A percentile compares a stretch with the other conserved stretches of the same genome.
These are phyloP conservation scores for Panzeria rudis DNA, from an alignment of 2,888 invertebrate species.

Conservation along the genomic window DNA sequence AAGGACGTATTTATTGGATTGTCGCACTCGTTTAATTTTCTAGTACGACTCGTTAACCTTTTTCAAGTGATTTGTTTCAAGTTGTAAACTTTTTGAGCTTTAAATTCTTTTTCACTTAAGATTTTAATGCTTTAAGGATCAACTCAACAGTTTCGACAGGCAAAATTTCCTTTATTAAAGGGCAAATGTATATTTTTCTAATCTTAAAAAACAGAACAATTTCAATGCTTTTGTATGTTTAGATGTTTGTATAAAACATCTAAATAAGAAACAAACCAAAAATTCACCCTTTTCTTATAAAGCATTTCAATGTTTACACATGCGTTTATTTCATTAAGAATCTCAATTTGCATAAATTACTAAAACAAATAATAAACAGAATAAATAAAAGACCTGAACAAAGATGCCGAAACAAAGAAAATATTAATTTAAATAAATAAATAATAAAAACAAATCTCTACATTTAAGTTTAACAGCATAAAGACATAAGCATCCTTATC, in stretches of 20 bases:
- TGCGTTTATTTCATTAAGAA: constrained; percentile 45
- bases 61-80: too few species aligned
- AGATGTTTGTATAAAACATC: too few species aligned
- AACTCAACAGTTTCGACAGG: too few species aligned
- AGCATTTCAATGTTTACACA: constrained; percentile 22
- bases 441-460: constrained; percentile 5
- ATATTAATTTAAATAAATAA: constrained; percentile 42
- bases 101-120: too few species aligned
- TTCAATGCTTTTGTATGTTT: too few species aligned
- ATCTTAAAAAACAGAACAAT: neutral
- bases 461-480: neutral
- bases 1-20: too few species aligned
- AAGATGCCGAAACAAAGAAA: neutral
- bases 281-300: neutral
- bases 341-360: constrained; percentile 60
- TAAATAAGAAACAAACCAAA: neutral
- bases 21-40: too few species aligned
- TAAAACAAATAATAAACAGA: constrained; percentile 49
- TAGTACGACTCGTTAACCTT: too few species aligned
- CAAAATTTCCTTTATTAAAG: too few species aligned
- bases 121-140: too few species aligned
- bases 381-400: neutral
- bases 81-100: too few species aligned
- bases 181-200: too few species aligned
- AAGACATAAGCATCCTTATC: constrained; percentile 7